Evolutionary conservation across 2,888 invertebrate species (phyloP), one percentile per base, ranked within the genome.

Genomic region (Leptodirus hochenwartii): DNA sequence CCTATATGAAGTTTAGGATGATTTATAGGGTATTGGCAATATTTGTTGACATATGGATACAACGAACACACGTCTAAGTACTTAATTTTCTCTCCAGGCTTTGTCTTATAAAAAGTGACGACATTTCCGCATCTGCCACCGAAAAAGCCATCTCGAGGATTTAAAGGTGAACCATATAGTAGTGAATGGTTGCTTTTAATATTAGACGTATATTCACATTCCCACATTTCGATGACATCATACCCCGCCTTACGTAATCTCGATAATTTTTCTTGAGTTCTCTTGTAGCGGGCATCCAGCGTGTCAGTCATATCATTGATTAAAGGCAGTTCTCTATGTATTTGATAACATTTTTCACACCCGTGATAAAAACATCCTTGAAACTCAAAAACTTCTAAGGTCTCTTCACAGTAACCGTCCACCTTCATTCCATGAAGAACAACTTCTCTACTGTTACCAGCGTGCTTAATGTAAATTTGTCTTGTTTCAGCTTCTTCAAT

Each of bases 361-460:
- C 36, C 66, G 22, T 39, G 39, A 27, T 27, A 39, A 20, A 15
- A 37, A 22, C 39, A 39, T 1, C 37, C 39, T 17, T 39, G 23
- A 27, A 36, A 38, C 15, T 39, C 33, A 28, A 32, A 37, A 9
- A 41, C 26, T 6, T 32, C 25, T 3, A 32, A 31, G 3, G 29
- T 27, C 5, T 15, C 16, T 6, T 10, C 22, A 28, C 32, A 31
- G 22, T 33, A 36, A 4, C 41, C 36, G 25, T 37, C 31, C 13
- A 39, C 34, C 12, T 36, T 31, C 2, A 31, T 13, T 1, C 38
- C 39, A 8, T 14, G 13, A 10, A 37, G 14, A 6, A 15, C 14
- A 9, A 28, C 25, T 25, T 39, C 40, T 3, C 33, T 22, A 15
- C 33, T 31, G 4, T 32, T 33, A 4, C 22, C 30, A 10, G 38